Conservation (phyloP, 2,888 invertebrate genomes). For the Protophormia terraenovae region DNA sequence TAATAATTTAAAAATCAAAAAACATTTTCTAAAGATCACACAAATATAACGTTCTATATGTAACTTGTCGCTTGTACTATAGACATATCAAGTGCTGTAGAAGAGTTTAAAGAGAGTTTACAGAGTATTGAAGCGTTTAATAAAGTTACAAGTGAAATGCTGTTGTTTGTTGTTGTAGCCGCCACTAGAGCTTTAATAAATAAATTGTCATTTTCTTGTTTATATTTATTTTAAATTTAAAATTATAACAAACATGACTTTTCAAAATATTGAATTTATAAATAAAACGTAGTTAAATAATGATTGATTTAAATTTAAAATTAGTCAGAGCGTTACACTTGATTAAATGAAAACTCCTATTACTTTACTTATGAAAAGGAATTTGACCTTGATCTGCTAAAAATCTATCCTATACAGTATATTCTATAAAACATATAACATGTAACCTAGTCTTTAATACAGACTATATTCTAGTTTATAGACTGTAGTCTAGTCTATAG, state of each 20-base stretch:
- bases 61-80: too few relatives aligned
- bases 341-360: too few relatives aligned
- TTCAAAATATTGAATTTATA: not conserved
- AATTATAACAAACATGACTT: slow-evolving; percentile 9
- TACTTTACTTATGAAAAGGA: too few relatives aligned
- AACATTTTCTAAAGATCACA: not conserved
- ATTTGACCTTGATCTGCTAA: too few relatives aligned
- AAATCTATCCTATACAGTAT: too few relatives aligned
- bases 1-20: not conserved
- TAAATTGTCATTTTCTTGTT: not conserved
- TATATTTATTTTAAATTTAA: not conserved
- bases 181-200: not conserved
- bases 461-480: too few relatives aligned
- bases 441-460: too few relatives aligned
- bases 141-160: not conserved
- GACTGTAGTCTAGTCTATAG: too few relatives aligned
- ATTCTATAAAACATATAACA: too few relatives aligned
- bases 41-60: not conserved
- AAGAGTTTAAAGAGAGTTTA: not conserved
- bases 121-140: not conserved
- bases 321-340: too few relatives aligned
- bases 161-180: not conserved
- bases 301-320: too few relatives aligned
- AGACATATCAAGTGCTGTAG: not conserved
- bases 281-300: not conserved